Evolutionary conservation across 2,888 invertebrate species (phyloP).

Genomic region (Melieria picta): DNA sequence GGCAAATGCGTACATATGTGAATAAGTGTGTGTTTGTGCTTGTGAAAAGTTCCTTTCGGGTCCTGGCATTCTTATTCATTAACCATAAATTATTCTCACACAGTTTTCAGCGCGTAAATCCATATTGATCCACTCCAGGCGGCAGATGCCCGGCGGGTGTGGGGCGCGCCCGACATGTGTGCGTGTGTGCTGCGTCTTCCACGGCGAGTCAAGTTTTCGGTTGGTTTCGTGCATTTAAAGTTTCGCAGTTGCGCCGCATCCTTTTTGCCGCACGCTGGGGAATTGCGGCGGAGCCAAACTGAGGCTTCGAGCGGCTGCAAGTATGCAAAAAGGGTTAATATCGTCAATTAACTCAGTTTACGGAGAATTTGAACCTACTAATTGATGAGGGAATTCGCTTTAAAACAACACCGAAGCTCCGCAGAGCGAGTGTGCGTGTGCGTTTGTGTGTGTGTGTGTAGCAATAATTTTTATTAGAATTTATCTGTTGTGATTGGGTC

Average conservation of each 20-base stretch:
- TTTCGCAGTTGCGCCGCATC: background rate
- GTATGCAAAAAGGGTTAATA: slow-evolving; percentile 27
- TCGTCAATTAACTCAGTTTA: slow-evolving; percentile 30
- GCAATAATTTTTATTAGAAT: background rate
- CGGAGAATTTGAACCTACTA: slow-evolving; percentile 18
- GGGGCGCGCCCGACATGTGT: slow-evolving; percentile 22
- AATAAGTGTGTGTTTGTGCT: slow-evolving; percentile 9
- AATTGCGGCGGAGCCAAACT: background rate
- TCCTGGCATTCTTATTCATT: slow-evolving; percentile 55
- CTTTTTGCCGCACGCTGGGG: slow-evolving; percentile 3
- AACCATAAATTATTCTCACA: slow-evolving; percentile 42
- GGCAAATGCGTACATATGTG: slow-evolving; percentile 23
- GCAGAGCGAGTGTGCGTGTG: background rate
- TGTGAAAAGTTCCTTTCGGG: slow-evolving; percentile 47
- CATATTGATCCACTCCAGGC: slow-evolving; percentile 48
- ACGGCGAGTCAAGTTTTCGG: too few species aligned
- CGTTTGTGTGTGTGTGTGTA: background rate
- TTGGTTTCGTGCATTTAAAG: background rate
- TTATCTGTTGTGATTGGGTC: too few species aligned
- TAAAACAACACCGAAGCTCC: slow-evolving; percentile 29
- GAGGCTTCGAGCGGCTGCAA: background rate
- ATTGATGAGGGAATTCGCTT: slow-evolving; percentile 30
- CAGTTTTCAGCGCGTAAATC: slow-evolving; percentile 34
- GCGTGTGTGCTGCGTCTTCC: background rate
- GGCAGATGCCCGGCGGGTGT: too few species aligned